Conservation (phyloP, 2,888 invertebrate species). For the Parnassius orleans region DNA sequence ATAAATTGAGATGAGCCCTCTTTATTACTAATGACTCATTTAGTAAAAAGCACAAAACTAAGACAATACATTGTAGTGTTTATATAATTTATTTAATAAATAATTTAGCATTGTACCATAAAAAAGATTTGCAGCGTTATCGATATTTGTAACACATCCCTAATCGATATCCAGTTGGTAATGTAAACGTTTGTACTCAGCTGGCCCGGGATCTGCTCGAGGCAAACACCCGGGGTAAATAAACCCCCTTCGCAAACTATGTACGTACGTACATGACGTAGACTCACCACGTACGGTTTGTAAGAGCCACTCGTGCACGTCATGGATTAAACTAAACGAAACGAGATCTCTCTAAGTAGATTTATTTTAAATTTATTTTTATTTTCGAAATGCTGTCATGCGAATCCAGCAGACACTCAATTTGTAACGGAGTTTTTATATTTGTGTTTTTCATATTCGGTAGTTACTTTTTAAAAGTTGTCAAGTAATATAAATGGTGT, state of each 20-base stretch:
- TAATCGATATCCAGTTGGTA: slow-evolving; percentile 70
- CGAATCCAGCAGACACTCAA: slow-evolving; percentile 3
- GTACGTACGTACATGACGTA: slow-evolving; percentile 18
- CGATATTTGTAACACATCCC: slow-evolving; percentile 44
- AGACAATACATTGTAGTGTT: too few relatives aligned
- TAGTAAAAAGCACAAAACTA: too few relatives aligned
- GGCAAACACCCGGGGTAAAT: slow-evolving; percentile 65
- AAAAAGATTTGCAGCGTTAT: neutral
- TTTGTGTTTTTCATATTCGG: neutral
- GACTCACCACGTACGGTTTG: slow-evolving; percentile 20
- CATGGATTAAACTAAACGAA: slow-evolving; percentile 25
- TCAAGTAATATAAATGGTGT: too few relatives aligned
- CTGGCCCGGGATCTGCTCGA: slow-evolving; percentile 56
- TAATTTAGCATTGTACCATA: too few relatives aligned
- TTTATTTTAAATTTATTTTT: slow-evolving; percentile 19
- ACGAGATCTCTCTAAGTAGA: slow-evolving; percentile 21
- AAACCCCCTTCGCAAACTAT: slow-evolving; percentile 35
- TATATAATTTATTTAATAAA: too few relatives aligned
- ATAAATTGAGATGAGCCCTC: too few relatives aligned
- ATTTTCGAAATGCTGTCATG: slow-evolving; percentile 10
- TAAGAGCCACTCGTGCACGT: slow-evolving; percentile 21
- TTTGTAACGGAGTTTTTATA: slow-evolving; percentile 6
- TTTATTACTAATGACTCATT: too few relatives aligned
- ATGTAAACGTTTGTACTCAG: slow-evolving; percentile 73
- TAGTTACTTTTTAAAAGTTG: too few relatives aligned